These are phyloP conservation scores for Zaprionus tsacasi DNA, from an alignment of 1,140 invertebrate species.

Conservation along the genomic window DNA sequence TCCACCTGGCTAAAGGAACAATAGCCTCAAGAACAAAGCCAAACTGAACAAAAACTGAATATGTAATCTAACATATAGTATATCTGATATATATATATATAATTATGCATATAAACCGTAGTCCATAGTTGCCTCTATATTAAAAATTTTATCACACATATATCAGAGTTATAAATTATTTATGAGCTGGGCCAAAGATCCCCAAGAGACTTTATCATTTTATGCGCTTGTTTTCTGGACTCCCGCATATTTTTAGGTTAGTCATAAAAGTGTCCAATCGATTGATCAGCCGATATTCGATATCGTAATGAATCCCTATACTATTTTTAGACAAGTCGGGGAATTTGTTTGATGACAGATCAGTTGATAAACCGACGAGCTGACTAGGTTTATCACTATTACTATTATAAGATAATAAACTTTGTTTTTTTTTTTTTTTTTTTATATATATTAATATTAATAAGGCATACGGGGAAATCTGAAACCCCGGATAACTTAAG, in stretches of 20 bases:
- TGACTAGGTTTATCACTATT: too few relatives aligned
- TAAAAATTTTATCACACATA: slow-evolving; percentile 54
- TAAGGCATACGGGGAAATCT: too few relatives aligned
- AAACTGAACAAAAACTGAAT: slow-evolving; percentile 50
- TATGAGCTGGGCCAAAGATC: slow-evolving; percentile 14
- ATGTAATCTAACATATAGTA: slow-evolving; percentile 8
- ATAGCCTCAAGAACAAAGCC: slow-evolving; percentile 42
- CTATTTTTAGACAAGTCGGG: slow-evolving; percentile 28
- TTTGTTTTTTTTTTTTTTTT: too few relatives aligned
- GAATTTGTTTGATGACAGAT: background rate
- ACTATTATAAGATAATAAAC: too few relatives aligned
- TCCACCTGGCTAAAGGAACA: too few relatives aligned
- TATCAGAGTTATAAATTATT: slow-evolving; percentile 40
- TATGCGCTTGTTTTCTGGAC: slow-evolving; percentile 20
- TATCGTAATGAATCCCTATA: slow-evolving; percentile 24
- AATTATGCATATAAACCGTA: background rate
- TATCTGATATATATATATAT: background rate
- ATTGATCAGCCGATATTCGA: background rate
- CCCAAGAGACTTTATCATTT: slow-evolving; percentile 25
- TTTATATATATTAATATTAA: too few relatives aligned
- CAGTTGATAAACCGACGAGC: slow-evolving; percentile 22
- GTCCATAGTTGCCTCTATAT: slow-evolving; percentile 39
- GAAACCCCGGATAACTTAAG: too few relatives aligned
- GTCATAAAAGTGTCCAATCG: slow-evolving; percentile 23
- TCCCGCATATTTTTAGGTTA: background rate